Conservation (phyloP, 2,888 invertebrate genomes). For the Perithous albicinctus region DNA sequence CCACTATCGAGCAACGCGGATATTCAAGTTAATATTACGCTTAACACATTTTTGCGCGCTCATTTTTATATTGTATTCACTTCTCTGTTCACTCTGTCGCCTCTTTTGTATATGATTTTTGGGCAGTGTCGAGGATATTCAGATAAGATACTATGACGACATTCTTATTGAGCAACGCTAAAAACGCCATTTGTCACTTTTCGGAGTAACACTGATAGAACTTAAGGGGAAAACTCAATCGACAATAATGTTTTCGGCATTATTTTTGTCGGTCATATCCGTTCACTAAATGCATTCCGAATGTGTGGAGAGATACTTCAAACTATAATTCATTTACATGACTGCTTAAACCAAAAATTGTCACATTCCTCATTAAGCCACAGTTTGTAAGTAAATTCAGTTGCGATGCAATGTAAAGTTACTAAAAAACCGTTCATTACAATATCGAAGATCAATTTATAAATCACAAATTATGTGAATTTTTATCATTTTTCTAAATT, state of each 20-base stretch:
- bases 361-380: not conserved
- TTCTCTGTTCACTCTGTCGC: not conserved
- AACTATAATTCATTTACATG: not conserved
- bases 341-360: not conserved
- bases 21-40: slow-evolving; percentile 30
- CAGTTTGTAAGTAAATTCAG: not conserved
- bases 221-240: not conserved
- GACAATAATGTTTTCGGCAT: too few species aligned
- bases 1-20: slow-evolving; percentile 49
- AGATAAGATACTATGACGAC: slow-evolving; percentile 2
- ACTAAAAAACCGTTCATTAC: not conserved
- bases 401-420: not conserved
- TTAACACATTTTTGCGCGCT: slow-evolving; percentile 13
- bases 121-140: slow-evolving; percentile 60
- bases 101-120: slow-evolving; percentile 42
- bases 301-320: too few species aligned
- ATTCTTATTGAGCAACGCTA: slow-evolving; percentile 11
- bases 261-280: too few species aligned
- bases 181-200: not conserved
- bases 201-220: not conserved
- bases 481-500: not conserved
- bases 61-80: slow-evolving; percentile 13
- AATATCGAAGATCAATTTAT: not conserved
- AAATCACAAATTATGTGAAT: not conserved
- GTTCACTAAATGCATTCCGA: too few species aligned